These are phyloP conservation scores for Tethya wilhelma DNA, from an alignment of 37 sponge, comb jelly and placozoan species.

Conservation along the genomic window DNA sequence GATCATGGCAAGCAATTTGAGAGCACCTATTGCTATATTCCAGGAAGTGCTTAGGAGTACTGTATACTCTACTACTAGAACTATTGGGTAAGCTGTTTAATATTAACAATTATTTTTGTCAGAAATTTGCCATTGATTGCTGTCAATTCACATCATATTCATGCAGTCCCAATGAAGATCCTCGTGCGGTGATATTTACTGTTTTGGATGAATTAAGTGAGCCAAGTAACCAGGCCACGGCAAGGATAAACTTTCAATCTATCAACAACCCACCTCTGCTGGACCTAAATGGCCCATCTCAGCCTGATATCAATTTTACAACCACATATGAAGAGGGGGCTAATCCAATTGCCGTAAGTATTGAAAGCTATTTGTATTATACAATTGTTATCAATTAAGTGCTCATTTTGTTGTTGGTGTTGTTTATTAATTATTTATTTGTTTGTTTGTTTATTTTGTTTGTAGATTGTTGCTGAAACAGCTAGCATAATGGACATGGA, in stretches of 20 bases:
- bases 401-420: background rate
- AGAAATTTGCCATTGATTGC: no score
- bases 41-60: slow-evolving; percentile 35
- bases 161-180: background rate
- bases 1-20: background rate
- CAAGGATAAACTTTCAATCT: slow-evolving; percentile 25
- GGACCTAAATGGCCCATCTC: slow-evolving; percentile 62
- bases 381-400: no score
- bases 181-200: slow-evolving; percentile 22
- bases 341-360: slow-evolving; percentile 20
- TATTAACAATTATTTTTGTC: no score
- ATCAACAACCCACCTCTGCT: slow-evolving; percentile 63
- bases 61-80: slow-evolving; percentile 22
- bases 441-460: background rate
- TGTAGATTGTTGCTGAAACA: slow-evolving; percentile 25
- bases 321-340: slow-evolving; percentile 23
- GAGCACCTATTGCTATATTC: slow-evolving; percentile 11
- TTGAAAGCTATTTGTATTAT: background rate
- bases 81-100: background rate
- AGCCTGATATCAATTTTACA: slow-evolving; percentile 32
- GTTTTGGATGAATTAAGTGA: slow-evolving; percentile 16
- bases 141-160: background rate
- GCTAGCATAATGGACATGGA: slow-evolving; percentile 56
- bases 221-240: slow-evolving; percentile 25
- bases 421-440: background rate